A percentile compares a stretch with the other conserved stretches of the same genome.
phyloP scores from a whole-genome alignment of 2,113 vertebrate species.

The Calyptomena viridis region DNA sequence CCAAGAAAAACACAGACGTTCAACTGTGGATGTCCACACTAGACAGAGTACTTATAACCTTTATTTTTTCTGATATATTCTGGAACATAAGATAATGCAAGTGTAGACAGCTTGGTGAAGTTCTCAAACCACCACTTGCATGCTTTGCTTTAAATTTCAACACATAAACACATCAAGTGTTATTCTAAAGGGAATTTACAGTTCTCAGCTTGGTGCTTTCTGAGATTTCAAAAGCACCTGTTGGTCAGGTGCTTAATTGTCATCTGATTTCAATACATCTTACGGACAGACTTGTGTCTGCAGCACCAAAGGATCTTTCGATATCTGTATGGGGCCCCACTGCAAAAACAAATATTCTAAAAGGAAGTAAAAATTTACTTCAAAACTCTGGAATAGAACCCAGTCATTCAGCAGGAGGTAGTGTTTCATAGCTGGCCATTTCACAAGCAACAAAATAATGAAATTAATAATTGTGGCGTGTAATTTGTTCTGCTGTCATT shows the following conservation, averaged over 20 bases:
- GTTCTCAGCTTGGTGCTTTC: background rate
- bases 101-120: background rate
- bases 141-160: background rate
- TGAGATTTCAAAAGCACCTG: background rate
- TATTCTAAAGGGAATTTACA: background rate
- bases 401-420: background rate
- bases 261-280: accelerated
- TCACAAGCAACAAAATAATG: background rate
- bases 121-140: background rate
- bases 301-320: background rate
- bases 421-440: background rate
- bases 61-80: background rate
- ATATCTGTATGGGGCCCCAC: background rate
- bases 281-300: background rate
- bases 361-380: background rate
- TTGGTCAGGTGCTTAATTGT: background rate
- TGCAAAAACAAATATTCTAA: background rate
- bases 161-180: background rate
- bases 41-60: background rate
- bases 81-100: background rate
- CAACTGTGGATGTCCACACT: background rate
- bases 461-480: background rate
- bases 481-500: background rate
- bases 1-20: background rate
- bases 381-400: background rate